Conservation (phyloP, 2,797 vertebrate genomes). For the Falco cherrug region DNA sequence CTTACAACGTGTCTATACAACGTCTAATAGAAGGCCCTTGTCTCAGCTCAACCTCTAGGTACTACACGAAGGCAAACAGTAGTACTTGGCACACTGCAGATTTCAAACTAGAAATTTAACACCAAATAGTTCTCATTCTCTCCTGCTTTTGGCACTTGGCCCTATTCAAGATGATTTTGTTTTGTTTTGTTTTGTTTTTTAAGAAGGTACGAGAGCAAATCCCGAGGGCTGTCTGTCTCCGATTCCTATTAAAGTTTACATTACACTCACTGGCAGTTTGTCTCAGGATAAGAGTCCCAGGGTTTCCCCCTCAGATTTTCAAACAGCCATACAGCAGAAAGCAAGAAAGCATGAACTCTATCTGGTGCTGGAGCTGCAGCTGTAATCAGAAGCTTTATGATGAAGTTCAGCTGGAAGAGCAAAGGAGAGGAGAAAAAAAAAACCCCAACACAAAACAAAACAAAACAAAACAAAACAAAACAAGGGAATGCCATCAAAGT, state of each 20-base stretch:
- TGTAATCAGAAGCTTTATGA: conserved; percentile 63
- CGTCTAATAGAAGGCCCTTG: background rate
- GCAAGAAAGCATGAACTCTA: background rate
- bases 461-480: conserved; percentile 54
- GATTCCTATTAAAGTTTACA: background rate
- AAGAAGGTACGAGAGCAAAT: conserved; percentile 16
- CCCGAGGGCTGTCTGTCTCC: background rate
- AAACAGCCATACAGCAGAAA: background rate
- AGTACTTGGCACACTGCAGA: conserved; percentile 1
- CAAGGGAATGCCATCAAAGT: conserved; percentile 73
- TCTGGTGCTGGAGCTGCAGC: conserved; percentile 54
- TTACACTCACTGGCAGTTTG: background rate
- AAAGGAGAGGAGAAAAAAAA: background rate
- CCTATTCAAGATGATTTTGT: background rate
- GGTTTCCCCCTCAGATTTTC: background rate
- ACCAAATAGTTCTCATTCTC: conserved; percentile 33
- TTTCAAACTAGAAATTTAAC: conserved; percentile 18
- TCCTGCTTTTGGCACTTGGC: background rate
- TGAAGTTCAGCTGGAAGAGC: conserved; percentile 62
- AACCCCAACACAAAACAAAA: background rate
- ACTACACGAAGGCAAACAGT: background rate
- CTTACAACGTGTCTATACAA: background rate
- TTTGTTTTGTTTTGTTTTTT: background rate
- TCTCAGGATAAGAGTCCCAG: background rate
- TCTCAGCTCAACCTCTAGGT: background rate